These are phyloP conservation scores for Gila orcuttii DNA, from an alignment of 2,113 vertebrate species.

Conservation along the genomic window DNA sequence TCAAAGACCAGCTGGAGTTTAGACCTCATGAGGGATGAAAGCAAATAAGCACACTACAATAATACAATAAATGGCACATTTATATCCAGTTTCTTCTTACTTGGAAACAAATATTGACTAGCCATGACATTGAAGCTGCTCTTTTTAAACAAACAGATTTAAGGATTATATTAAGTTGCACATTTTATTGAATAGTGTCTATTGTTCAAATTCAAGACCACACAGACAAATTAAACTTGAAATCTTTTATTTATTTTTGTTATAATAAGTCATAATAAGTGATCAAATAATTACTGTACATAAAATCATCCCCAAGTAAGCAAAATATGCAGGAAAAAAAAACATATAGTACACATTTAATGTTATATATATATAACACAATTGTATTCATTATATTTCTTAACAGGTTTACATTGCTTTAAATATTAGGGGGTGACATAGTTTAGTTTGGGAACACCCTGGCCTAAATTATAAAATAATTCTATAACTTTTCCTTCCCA, in stretches of 20 bases:
- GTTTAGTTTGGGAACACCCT: not conserved
- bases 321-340: no score
- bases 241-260: not conserved
- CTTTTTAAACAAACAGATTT: conserved; percentile 8
- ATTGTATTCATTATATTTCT: not conserved
- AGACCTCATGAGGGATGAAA: conserved; percentile 37
- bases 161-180: not conserved
- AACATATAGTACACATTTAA: no score
- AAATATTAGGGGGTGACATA: not conserved
- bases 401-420: not conserved
- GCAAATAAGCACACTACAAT: conserved; percentile 48
- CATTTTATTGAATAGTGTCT: not conserved
- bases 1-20: conserved; percentile 30
- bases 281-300: not conserved
- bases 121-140: not conserved
- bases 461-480: conserved; percentile 8
- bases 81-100: not conserved
- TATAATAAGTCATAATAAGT: not conserved
- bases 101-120: not conserved
- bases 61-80: conserved; percentile 5
- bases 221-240: not conserved
- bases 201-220: not conserved
- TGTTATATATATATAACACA: no score
- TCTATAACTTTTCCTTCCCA: not conserved
- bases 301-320: not conserved